Evolutionary conservation across 2,888 invertebrate species (phyloP).

Genomic region (Sarcophaga carnaria): DNA sequence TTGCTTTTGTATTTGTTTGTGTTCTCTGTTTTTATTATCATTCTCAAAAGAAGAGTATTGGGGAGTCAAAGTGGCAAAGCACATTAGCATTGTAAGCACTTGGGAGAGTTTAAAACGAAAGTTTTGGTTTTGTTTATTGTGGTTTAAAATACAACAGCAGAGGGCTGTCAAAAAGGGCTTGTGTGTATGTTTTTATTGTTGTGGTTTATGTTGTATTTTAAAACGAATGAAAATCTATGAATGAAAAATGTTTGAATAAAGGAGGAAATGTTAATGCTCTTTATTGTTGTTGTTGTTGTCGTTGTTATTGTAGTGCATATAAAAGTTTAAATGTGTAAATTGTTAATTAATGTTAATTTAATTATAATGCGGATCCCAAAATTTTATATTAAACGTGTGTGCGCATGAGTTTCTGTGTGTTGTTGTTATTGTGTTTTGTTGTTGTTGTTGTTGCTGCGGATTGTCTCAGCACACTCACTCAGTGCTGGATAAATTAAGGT

Average conservation of each 20-base stretch:
- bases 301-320: slow-evolving; percentile 1
- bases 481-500: slow-evolving; percentile 47
- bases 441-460: not conserved
- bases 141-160: not conserved
- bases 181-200: not conserved
- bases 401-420: not conserved
- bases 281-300: slow-evolving; percentile 23
- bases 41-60: not conserved
- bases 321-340: slow-evolving; percentile 48
- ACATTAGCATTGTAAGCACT: not conserved
- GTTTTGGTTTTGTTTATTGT: not conserved
- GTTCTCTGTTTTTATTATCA: no score
- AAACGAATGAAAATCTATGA: slow-evolving; percentile 2
- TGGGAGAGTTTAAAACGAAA: not conserved
- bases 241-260: slow-evolving; percentile 48
- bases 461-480: not conserved
- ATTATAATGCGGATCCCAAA: slow-evolving; percentile 55
- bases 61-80: not conserved
- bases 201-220: not conserved
- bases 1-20: not conserved
- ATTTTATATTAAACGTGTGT: slow-evolving; percentile 14
- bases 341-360: slow-evolving; percentile 68
- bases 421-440: not conserved
- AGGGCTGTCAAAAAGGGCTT: not conserved
- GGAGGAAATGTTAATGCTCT: slow-evolving; percentile 30